These are phyloP conservation scores for Drosophila mercatorum DNA, from an alignment of 2,888 invertebrate genomes.

Conservation along the genomic window DNA sequence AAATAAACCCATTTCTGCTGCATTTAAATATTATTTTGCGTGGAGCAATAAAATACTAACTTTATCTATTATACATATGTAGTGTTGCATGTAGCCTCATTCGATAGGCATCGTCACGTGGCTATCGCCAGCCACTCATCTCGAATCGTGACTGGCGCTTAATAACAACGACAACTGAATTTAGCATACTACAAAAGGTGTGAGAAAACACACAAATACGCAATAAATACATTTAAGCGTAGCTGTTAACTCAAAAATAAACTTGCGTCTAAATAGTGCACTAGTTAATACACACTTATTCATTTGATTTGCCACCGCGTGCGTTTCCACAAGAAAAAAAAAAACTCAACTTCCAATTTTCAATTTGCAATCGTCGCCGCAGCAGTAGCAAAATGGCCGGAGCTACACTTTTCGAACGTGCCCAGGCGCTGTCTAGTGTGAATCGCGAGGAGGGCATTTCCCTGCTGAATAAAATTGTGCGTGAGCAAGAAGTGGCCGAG, in stretches of 20 bases:
- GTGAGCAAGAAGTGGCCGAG: conserved; percentile 90
- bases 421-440: conserved; percentile 90
- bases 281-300: conserved; percentile 28
- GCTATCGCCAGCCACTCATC: conserved; percentile 54
- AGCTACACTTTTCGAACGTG: conserved; percentile 94
- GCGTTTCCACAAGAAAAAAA: background rate
- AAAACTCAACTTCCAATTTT: conserved; percentile 36
- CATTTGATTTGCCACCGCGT: conserved; percentile 23
- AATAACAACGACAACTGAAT: conserved; percentile 71
- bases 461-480: conserved; percentile 91
- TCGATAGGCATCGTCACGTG: conserved; percentile 31
- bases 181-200: conserved; percentile 55
- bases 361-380: conserved; percentile 42
- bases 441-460: conserved; percentile 91
- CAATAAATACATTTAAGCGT: conserved; percentile 38
- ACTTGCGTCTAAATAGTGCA: conserved; percentile 34
- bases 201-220: conserved; percentile 61
- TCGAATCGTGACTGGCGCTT: conserved; percentile 84
- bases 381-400: conserved; percentile 89
- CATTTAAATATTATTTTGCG: background rate
- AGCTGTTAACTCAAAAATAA: conserved; percentile 34
- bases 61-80: background rate
- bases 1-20: background rate
- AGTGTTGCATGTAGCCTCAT: conserved; percentile 3
- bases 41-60: conserved; percentile 8